Base-by-base conservation (phyloP, 1,140 invertebrate species). In the Nebria ingens region DNA sequence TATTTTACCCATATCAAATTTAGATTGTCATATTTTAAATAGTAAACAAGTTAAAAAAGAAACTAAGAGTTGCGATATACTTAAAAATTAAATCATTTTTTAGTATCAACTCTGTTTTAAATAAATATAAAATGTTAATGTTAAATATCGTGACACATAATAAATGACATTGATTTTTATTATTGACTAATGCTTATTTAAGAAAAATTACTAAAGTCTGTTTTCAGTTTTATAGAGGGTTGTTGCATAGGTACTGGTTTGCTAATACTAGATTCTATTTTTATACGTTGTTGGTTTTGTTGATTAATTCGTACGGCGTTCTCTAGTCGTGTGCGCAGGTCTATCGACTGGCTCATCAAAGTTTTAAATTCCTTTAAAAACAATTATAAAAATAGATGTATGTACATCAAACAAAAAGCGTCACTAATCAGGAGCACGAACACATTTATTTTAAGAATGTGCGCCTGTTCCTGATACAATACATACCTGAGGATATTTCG, bases 191-290 rank as follows among this genome's bases (percentile, higher is more conserved):
- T n/a, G n/a, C n/a, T n/a, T 42, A 56, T 61, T 75, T 77, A 84
- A 61, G 80, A 82, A 64, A 93, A 97, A 75, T 97, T 94, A 62
- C 91, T 93, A 69, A 98, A 98, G 73, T 96, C 90, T 15, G 91
- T 97, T 79, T 95, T 97, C 45, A 97, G 78, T 71, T 93, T 92
- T 63, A 97, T 97, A 9, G 90, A 86, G 51, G 89, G 87, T 57
- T 82, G 79, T 63, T 83, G 81, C 52, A 74, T 77, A 56, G 73
- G 75, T 51, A 71, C 66, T 40, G 72, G 70, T 62, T 80, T 71
- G 54, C 56, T 66, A 56, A 61, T 66, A 61, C 63, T 72, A 38
- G 65, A 54, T 56, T 68, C 66, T 34, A 61, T 61, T 58, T 71
- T 71, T 45, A 71, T 68, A 57, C 68, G 71, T 63, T 61, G 68